A percentile compares a stretch with the other conserved stretches of the same genome.
Conservation (phyloP, 64 coral and sea anemone species). For the Porites lutea region DNA sequence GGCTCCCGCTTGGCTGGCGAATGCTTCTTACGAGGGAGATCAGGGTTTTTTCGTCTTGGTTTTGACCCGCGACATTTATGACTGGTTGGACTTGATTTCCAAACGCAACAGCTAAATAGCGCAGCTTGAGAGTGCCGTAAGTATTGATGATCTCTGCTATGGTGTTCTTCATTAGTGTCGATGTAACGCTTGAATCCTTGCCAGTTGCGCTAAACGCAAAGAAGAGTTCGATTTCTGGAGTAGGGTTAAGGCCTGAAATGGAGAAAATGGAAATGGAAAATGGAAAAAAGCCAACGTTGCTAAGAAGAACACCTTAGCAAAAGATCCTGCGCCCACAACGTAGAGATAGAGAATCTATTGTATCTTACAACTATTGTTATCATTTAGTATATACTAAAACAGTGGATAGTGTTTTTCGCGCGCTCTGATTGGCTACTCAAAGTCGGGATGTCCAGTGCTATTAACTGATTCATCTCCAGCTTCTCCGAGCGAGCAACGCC, state of each 20-base stretch:
- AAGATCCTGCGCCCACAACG: too few species aligned
- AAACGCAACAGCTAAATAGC: conserved; percentile 78
- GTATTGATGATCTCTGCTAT: conserved; percentile 58
- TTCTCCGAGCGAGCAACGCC: too few species aligned
- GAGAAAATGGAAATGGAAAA: background rate
- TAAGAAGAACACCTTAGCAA: too few species aligned
- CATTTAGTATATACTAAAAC: too few species aligned
- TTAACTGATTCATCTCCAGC: too few species aligned
- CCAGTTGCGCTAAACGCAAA: conserved; percentile 81
- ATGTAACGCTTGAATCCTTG: conserved; percentile 36
- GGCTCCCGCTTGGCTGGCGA: conserved; percentile 40
- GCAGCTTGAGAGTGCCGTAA: conserved; percentile 75
- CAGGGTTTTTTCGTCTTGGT: conserved; percentile 38
- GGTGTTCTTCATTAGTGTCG: conserved; percentile 79
- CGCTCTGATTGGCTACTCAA: too few species aligned
- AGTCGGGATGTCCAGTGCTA: too few species aligned
- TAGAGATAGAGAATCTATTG: too few species aligned
- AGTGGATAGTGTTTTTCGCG: too few species aligned
- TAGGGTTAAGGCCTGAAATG: conserved; percentile 51
- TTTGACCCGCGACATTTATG: conserved; percentile 52
- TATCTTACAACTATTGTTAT: too few species aligned
- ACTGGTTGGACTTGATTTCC: conserved; percentile 62
- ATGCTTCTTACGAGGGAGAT: conserved; percentile 34
- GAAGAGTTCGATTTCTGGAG: conserved; percentile 77
- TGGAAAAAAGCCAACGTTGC: background rate